Conservation (phyloP, 2,888 invertebrate genomes). For the Heteromurus nitidus region DNA sequence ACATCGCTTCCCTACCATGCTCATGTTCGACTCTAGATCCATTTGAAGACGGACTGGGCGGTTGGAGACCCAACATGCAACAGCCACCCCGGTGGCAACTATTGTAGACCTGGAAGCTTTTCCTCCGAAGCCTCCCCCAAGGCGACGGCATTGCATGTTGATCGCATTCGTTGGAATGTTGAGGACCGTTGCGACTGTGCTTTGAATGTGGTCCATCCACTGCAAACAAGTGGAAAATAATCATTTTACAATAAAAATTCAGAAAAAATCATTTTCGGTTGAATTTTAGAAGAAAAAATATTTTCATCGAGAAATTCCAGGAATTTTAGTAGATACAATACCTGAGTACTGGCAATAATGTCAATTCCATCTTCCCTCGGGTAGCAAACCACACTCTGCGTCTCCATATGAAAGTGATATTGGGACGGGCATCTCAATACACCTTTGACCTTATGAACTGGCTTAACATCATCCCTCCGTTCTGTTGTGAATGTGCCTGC, state of each 20-base stretch:
- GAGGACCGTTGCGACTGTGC: conserved; percentile 79
- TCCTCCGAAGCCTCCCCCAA: conserved; percentile 78
- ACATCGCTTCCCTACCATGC: conserved; percentile 82
- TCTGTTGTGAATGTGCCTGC: conserved; percentile 20
- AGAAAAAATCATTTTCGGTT: neutral
- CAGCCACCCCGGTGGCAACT: conserved; percentile 81
- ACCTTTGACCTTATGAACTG: conserved; percentile 49
- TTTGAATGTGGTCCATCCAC: conserved; percentile 80
- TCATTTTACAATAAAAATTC: neutral
- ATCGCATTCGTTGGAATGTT: conserved; percentile 82
- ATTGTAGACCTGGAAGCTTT: conserved; percentile 69
- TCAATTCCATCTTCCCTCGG: conserved; percentile 85
- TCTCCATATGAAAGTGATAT: conserved; percentile 86
- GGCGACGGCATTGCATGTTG: conserved; percentile 82
- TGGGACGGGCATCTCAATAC: conserved; percentile 78
- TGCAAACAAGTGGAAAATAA: conserved; percentile 75
- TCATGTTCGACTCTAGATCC: conserved; percentile 84
- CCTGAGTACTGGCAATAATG: conserved; percentile 81
- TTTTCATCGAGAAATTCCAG: neutral
- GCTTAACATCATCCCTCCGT: conserved; percentile 11
- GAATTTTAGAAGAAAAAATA: neutral
- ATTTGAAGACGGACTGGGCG: conserved; percentile 84
- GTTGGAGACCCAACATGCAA: conserved; percentile 81
- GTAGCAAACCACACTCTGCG: conserved; percentile 81
- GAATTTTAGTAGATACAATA: neutral